Evolutionary conservation across 2,888 invertebrate species (phyloP).

Genomic region (Cyclophora albipunctata): DNA sequence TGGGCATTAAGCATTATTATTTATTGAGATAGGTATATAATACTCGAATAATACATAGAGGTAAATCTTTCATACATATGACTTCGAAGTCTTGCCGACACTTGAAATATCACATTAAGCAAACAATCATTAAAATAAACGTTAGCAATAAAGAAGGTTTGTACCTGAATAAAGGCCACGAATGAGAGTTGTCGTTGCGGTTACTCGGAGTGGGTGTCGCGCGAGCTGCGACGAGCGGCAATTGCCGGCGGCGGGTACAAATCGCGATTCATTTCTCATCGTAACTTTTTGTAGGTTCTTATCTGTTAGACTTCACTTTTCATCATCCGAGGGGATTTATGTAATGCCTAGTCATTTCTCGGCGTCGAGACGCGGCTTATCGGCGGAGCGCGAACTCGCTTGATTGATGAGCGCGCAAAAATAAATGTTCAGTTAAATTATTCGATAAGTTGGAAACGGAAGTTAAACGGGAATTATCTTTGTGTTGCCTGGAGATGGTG

Average conservation of each 20-base stretch:
- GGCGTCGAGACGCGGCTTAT: slow-evolving; percentile 75
- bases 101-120: no score
- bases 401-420: slow-evolving; percentile 77
- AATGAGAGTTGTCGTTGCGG: slow-evolving; percentile 11
- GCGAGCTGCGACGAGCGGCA: slow-evolving; percentile 27
- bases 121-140: no score
- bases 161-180: no score
- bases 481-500: slow-evolving; percentile 69
- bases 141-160: no score
- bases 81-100: no score
- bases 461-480: slow-evolving; percentile 77
- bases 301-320: slow-evolving; percentile 78
- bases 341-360: slow-evolving; percentile 78
- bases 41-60: no score
- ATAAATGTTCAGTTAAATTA: slow-evolving; percentile 78
- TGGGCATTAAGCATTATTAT: no score
- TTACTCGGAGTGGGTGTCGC: slow-evolving; percentile 1
- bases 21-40: no score
- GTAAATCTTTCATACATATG: no score
- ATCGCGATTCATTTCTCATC: slow-evolving; percentile 77
- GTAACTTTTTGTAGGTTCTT: slow-evolving; percentile 77
- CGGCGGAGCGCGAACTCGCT: slow-evolving; percentile 69
- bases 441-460: slow-evolving; percentile 77
- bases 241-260: slow-evolving; percentile 64
- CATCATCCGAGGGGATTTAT: slow-evolving; percentile 77